Base-by-base conservation (phyloP, 2,797 vertebrate species). In the Spatula clypeata region DNA sequence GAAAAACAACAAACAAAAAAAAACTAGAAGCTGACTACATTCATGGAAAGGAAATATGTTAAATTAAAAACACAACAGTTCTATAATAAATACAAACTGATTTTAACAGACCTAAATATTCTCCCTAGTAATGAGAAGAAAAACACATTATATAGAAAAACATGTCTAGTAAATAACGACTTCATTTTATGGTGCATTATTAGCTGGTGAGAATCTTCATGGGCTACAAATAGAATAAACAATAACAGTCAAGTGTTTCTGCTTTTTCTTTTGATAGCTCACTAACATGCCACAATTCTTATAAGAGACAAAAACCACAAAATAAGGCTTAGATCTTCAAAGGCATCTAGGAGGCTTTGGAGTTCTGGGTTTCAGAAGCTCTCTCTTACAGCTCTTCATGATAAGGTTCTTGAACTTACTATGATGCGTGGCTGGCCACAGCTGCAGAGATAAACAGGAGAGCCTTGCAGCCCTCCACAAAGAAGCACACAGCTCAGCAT, bases 61-160 rank as follows among this genome's bases (percentile, higher is more conserved):
- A 93, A 69, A 96, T 83, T 74, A 89, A 93, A 87, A 40, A 32
- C 34, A 36, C 38, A 86, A 86, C 29, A 58, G 55, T 94, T 90
- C 60, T 34, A 34, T 34, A 60, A 36, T n/a, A 45, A 45, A 60
- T 9, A 51, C 55, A 13, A 19, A 6, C 11, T 40, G 0, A 54
- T 32, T 85, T 72, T 9, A 89, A 45, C 44, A 91, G 45, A 69
- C 36, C 32, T 75, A 67, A 85, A 72, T 57, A 89, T 61, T 45
- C 58, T 94, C 27, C 14, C 57, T n/a, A 13, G 11, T 84, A 92
- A 94, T n/a, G 32, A 58, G 73, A 86, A 60, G 42, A 66, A 79
- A 70, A 45, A 49, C 6, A 23, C 38, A 53, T 34, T 86, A 69
- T 4, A 67, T n/a, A 51, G 34, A 79, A 84, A 89, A 88, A 51